Base-by-base conservation (phyloP, 2,888 invertebrate species). In the Xylota sylvarum region DNA sequence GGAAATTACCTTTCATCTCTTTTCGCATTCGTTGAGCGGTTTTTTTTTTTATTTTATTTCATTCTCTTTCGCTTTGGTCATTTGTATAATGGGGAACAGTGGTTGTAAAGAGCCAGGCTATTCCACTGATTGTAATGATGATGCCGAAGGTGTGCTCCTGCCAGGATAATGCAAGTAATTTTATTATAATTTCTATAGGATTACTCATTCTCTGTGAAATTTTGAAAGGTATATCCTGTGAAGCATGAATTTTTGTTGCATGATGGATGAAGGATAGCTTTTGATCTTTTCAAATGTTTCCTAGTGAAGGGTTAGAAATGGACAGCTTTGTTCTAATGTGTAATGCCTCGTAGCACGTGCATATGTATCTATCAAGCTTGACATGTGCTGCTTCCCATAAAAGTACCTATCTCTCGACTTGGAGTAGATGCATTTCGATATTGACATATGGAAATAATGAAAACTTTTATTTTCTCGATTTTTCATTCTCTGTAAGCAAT, bases 1-100 rank as follows among this genome's bases (percentile, higher is more conserved):
- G 74, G 56, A 69, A 78, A 78, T 79, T 74, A 83, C 87, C 83
- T 87, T 87, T 87, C 74, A 87, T 87, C 87, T 87, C n/a, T 78
- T 73, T 70, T 3, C 23, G 64, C 56, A 73, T 62, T 62, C 52
- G 27, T 56, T 70, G 40, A 17, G 35, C 19, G 37, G 17, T 55
- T 77, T 73, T 37, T 6, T 50, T 72, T 56, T 69, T 62, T 27
- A 32, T n/a, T n/a, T n/a, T n/a, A n/a, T n/a, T 19, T 12, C 48
- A 6, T 50, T 52, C 14, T 12, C n/a, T 58, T 56, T 52, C 23
- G 65, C 58, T 78, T 78, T 69, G 84, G 86, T 86, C 86, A 86
- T 67, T 77, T 65, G 58, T 40, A 60, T 69, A 73, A 76, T 77
- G 65, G 55, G 30, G 62, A 86, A 81, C 72, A 76, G n/a, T n/a